A percentile compares a stretch with the other conserved stretches of the same genome.
Evolutionary conservation across 2,113 vertebrate species (phyloP).

Genomic region (Scartelaos histophorus): DNA sequence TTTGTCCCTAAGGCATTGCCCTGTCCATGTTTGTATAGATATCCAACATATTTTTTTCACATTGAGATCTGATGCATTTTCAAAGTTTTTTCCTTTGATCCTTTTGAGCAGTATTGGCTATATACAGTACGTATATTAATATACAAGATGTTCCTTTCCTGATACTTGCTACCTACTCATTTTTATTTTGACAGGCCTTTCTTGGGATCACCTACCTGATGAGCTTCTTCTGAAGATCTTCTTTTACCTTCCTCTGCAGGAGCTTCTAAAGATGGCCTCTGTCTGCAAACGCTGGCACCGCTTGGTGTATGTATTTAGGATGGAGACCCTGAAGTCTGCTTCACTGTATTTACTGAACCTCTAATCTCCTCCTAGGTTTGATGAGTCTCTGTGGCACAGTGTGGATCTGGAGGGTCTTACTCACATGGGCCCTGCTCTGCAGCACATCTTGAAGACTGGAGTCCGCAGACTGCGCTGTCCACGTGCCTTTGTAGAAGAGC

Average conservation of each 20-base stretch:
- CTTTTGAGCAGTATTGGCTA: too few relatives aligned
- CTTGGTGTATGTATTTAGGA: slow-evolving; percentile 80
- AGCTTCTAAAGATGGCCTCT: slow-evolving; percentile 80
- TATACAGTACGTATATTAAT: too few relatives aligned
- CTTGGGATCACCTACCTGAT: slow-evolving; percentile 88
- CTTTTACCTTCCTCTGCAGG: slow-evolving; percentile 79
- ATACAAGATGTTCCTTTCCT: neutral
- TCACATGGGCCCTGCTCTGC: slow-evolving; percentile 76
- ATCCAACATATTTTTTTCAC: too few relatives aligned
- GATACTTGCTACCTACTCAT: neutral
- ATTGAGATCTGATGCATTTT: too few relatives aligned
- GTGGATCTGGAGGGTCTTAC: slow-evolving; percentile 85
- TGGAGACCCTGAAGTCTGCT: neutral
- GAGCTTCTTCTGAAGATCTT: slow-evolving; percentile 88
- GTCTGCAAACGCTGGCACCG: slow-evolving; percentile 86
- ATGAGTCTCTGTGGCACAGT: slow-evolving; percentile 90
- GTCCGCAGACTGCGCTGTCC: slow-evolving; percentile 86
- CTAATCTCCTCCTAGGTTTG: slow-evolving; percentile 77
- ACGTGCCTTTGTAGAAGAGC: slow-evolving; percentile 80
- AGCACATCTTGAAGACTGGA: slow-evolving; percentile 80
- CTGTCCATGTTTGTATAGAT: too few relatives aligned
- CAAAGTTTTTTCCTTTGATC: too few relatives aligned
- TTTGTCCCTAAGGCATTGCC: too few relatives aligned
- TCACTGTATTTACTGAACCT: neutral
- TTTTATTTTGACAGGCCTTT: slow-evolving; percentile 68